These are phyloP conservation scores for Monochamus alternatus DNA, from an alignment of 2,888 invertebrate species.

Conservation along the genomic window DNA sequence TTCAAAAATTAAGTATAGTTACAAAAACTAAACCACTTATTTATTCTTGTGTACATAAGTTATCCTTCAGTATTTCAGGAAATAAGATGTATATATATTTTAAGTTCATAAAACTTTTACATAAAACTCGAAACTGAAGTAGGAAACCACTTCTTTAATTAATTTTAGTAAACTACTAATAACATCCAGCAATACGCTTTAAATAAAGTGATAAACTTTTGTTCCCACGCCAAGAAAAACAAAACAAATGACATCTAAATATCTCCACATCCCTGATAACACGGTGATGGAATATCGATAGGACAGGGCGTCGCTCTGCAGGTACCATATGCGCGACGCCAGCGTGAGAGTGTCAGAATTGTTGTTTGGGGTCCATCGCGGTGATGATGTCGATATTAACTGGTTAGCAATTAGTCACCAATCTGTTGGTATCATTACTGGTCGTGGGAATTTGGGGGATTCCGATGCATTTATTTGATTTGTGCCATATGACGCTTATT, in stretches of 20 bases:
- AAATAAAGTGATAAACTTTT: neutral
- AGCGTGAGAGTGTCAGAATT: slow-evolving; percentile 34
- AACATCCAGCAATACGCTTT: too few species aligned
- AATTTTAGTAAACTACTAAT: too few species aligned
- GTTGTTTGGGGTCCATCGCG: slow-evolving; percentile 23
- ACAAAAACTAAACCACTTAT: too few species aligned
- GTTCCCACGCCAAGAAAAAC: slow-evolving; percentile 9
- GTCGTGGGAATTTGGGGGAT: slow-evolving; percentile 48
- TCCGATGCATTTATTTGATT: slow-evolving; percentile 22
- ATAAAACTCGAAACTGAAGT: too few species aligned
- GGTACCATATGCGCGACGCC: slow-evolving; percentile 38
- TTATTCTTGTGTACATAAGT: too few species aligned
- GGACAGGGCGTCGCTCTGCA: slow-evolving; percentile 24
- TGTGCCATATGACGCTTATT: slow-evolving; percentile 19
- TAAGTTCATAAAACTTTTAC: too few species aligned
- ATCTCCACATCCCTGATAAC: slow-evolving; percentile 29
- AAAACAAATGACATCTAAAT: slow-evolving; percentile 12
- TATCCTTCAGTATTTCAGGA: too few species aligned
- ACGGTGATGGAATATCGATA: slow-evolving; percentile 37
- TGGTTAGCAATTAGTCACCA: slow-evolving; percentile 46
- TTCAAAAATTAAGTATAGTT: too few species aligned
- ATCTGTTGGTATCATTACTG: slow-evolving; percentile 44
- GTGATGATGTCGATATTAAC: slow-evolving; percentile 35
- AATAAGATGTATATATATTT: too few species aligned
- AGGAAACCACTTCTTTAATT: too few species aligned